Base-by-base conservation (phyloP, 2,113 vertebrate genomes). In the Poeciliopsis occidentalis region DNA sequence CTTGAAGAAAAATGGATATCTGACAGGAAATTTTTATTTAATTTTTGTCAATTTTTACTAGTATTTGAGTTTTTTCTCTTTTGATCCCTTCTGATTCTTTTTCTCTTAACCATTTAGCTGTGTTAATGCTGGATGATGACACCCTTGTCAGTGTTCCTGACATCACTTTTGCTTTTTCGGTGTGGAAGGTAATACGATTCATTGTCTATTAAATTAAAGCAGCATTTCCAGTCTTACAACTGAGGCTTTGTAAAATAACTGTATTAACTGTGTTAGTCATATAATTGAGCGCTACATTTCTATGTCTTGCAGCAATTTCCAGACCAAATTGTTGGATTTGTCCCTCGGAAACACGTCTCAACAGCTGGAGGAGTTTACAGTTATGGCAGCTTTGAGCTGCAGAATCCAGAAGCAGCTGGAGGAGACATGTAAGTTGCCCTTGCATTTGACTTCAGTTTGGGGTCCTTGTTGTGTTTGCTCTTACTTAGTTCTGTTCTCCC, bases 101-200 rank as follows among this genome's bases (percentile, higher is more conserved):
- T 3, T 8, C 63, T 41, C 44, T 19, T 41, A 67, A 63, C 64
- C 67, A 61, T 32, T 13, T 84, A 99, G 97, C 96, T 76, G 95
- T 98, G 64, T 85, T 99, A 81, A 97, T 99, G 97, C 92, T 98
- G 90, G 97, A 99, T 85, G 97, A 99, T 29, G 97, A 98, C 91
- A 96, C 93, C 0, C 92, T 98, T 19, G 85, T 98, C 88, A 99
- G 97, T 12, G 96, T 96, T 88, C 95, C 97, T 75, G 97, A 99
- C 88, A 92, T 98, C 77, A 93, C 88, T 84, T 98, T 99, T 92
- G 96, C 96, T 41, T 98, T 97, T 91, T 97, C 97, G 12, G 93
- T 98, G 75, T 99, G 97, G 97, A 96, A 98, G 96, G 97, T 99
- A 96, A 95, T 37, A 4, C 17, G 1, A 22, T 37, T 62, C 1